Evolutionary conservation across 35 echinoderm and acorn worm genomes (phyloP).

Genomic region (Ophiothrix spiculata): DNA sequence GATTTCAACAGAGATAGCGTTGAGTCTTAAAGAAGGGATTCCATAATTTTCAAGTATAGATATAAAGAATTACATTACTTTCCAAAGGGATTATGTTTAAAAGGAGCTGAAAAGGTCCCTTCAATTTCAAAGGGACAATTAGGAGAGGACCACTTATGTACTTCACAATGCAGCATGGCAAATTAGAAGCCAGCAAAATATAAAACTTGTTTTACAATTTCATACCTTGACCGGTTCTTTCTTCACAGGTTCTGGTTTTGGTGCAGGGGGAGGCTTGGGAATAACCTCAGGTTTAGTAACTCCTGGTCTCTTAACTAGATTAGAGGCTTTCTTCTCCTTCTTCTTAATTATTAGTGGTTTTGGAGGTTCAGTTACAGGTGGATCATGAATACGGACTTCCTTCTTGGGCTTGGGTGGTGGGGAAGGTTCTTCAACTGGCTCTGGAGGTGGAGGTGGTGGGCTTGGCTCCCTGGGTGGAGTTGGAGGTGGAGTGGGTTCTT

Average conservation of each 20-base stretch:
- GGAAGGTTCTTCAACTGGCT: background rate
- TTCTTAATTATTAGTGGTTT: constrained; percentile 24
- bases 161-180: no score
- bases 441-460: constrained; percentile 25
- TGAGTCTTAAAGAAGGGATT: no score
- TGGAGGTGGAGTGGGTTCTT: constrained; percentile 9
- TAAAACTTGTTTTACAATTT: background rate
- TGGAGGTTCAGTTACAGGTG: constrained; percentile 24
- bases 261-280: background rate
- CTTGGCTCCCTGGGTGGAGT: constrained; percentile 13
- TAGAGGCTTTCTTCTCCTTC: background rate
- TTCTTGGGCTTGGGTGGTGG: constrained; percentile 59
- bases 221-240: background rate
- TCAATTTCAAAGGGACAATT: no score
- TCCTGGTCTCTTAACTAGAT: background rate
- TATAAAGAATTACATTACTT: no score
- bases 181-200: background rate
- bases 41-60: no score
- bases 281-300: constrained; percentile 15
- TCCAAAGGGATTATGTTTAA: no score
- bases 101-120: no score
- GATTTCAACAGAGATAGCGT: no score
- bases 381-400: constrained; percentile 70
- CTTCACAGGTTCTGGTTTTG: background rate
- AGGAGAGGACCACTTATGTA: no score